Evolutionary conservation across 2,113 vertebrate species (phyloP), one percentile per base, ranked within the genome.

Genomic region (Psilopsiagon aurifrons): DNA sequence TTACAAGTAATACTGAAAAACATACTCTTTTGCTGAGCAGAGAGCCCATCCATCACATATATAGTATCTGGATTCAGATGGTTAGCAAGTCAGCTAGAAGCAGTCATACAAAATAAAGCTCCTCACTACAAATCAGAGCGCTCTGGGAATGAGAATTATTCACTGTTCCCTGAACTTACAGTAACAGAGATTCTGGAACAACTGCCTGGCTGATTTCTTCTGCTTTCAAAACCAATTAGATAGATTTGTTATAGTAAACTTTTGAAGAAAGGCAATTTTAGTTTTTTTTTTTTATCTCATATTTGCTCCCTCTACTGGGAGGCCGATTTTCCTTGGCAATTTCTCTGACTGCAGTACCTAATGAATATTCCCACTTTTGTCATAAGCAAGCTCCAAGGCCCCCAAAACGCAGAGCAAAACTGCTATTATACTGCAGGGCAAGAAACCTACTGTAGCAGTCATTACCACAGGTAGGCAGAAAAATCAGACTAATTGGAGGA

Each of bases 121-220:
- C 70, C 93, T 94, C n/a, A n/a, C 66, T 49, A 60, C 82, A 88
- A 41, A 92, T 76, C 47, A 91, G 55, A 79, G 44, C 3, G 13
- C 59, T 94, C 85, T 79, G 76, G 23, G 52, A 95, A 94, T 22
- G 52, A 83, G 79, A 96, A 86, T 64, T 69, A 79, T 54, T 79
- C 54, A 54, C 37, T 60, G 43, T 39, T 94, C 35, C 83, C 39
- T 78, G 67, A 91, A 73, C 15, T 59, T 35, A 17, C 0, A 49
- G 55, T 68, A 91, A 90, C 33, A 80, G 9, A 74, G 24, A 54
- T 18, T 83, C 47, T 70, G 68, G 90, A 88, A 90, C 23, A 80
- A 78, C 29, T 43, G 39, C 41, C 28, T 46, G 67, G 39, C 31
- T 83, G 43, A 63, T 51, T 33, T 28, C 3, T 44, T 88, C 46